phyloP scores from a whole-genome alignment of 1,140 invertebrate species.

The Branchinecta lindahli region DNA sequence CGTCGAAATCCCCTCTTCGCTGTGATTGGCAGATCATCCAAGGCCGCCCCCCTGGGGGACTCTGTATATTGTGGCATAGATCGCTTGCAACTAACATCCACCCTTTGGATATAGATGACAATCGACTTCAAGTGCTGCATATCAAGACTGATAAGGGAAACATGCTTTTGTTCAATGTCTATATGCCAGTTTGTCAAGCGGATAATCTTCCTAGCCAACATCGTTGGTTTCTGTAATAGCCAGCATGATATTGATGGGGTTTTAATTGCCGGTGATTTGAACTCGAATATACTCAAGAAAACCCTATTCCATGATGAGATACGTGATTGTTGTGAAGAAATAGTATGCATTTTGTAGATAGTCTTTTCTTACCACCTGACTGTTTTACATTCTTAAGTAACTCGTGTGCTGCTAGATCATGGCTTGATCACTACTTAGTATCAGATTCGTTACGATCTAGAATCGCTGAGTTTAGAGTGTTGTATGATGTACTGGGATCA shows the following conservation, averaged over 20 bases:
- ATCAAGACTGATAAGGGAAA: slow-evolving; percentile 5
- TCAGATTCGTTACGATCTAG: too few relatives aligned
- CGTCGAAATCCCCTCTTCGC: not conserved
- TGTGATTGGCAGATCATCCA: not conserved
- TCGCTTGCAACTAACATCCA: not conserved
- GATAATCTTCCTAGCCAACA: slow-evolving; percentile 1
- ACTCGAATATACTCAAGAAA: too few relatives aligned
- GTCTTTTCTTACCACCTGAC: too few relatives aligned
- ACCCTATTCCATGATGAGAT: too few relatives aligned
- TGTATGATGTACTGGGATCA: too few relatives aligned
- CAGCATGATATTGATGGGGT: not conserved
- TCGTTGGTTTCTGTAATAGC: not conserved
- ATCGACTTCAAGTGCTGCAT: not conserved
- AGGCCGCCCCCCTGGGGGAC: not conserved
- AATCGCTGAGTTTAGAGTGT: too few relatives aligned
- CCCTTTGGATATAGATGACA: not conserved
- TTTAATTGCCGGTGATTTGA: slow-evolving; percentile 4
- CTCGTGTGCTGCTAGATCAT: too few relatives aligned
- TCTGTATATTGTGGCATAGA: not conserved
- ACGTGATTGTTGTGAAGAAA: too few relatives aligned
- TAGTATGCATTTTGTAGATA: too few relatives aligned
- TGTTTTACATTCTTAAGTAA: too few relatives aligned
- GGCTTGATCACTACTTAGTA: too few relatives aligned
- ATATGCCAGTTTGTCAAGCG: not conserved
- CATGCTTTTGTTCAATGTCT: not conserved